Conservation (phyloP, 2,888 invertebrate species). For the Phalera bucephala region DNA sequence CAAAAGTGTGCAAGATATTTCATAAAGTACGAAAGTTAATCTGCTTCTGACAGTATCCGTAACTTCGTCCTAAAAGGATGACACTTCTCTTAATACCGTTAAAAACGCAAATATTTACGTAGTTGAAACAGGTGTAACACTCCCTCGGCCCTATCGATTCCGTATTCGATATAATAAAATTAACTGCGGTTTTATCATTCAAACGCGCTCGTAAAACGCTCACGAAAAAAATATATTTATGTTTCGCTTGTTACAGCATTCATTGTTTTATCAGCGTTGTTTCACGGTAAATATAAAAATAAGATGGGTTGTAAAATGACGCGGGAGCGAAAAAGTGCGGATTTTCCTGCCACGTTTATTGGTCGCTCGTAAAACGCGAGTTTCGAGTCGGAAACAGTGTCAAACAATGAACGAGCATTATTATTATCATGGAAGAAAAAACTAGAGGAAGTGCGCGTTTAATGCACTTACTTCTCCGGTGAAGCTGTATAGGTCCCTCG, state of each 20-base stretch:
- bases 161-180: constrained; percentile 14
- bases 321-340: constrained; percentile 1
- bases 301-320: constrained; percentile 15
- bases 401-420: constrained; percentile 4
- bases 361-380: background rate
- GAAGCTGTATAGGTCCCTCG: no score
- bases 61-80: no score
- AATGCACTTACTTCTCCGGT: no score
- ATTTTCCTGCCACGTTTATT: constrained; percentile 1
- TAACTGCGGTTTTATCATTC: constrained; percentile 28
- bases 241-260: constrained; percentile 10
- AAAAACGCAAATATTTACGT: no score
- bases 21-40: no score
- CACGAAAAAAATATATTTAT: constrained; percentile 20
- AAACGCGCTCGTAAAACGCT: constrained; percentile 26
- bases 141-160: constrained; percentile 11
- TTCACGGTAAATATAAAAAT: constrained; percentile 14
- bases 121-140: background rate
- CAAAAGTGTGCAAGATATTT: no score
- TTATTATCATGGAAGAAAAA: no score
- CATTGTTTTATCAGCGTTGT: constrained; percentile 28
- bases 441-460: no score
- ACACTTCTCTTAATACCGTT: no score
- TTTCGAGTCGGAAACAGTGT: background rate
- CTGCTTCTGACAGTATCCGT: no score